Conservation (phyloP, 2,113 vertebrate genomes). For the Leucopsar rothschildi region DNA sequence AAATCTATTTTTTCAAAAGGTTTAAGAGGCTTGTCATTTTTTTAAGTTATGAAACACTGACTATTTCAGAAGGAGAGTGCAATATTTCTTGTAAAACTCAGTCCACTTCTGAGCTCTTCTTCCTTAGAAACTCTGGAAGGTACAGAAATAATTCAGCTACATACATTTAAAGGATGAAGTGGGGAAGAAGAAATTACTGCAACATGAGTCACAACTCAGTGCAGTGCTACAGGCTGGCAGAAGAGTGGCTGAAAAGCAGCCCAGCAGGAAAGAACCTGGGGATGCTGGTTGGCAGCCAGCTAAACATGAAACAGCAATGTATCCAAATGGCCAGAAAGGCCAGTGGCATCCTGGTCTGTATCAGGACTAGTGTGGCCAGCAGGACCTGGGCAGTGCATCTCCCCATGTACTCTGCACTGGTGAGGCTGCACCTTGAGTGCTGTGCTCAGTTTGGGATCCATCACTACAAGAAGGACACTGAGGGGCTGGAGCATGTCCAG, state of each 20-base stretch:
- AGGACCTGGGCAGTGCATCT: fast-evolving
- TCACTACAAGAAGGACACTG: background rate
- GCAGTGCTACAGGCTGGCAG: background rate
- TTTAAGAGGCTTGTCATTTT: background rate
- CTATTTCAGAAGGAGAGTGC: background rate
- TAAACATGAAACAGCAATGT: background rate
- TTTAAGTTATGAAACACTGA: background rate
- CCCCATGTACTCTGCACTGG: fast-evolving
- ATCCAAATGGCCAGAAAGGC: background rate
- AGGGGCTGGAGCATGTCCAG: fast-evolving
- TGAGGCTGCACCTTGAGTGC: fast-evolving
- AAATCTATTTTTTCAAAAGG: background rate
- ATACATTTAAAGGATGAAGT: background rate
- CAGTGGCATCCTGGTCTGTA: background rate
- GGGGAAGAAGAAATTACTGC: background rate
- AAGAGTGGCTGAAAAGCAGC: background rate
- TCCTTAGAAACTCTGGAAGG: background rate
- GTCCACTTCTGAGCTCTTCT: background rate
- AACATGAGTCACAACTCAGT: background rate
- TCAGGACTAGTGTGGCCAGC: fast-evolving
- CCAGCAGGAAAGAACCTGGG: background rate
- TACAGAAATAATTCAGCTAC: background rate
- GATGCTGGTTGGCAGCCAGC: background rate
- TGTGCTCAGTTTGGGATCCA: background rate
- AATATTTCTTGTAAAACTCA: background rate